Percentiles rank a stretch among this genome's conserved stretches.
Evolutionary conservation across 2,888 invertebrate species (phyloP).

Genomic region (Coecobrya sp.): DNA sequence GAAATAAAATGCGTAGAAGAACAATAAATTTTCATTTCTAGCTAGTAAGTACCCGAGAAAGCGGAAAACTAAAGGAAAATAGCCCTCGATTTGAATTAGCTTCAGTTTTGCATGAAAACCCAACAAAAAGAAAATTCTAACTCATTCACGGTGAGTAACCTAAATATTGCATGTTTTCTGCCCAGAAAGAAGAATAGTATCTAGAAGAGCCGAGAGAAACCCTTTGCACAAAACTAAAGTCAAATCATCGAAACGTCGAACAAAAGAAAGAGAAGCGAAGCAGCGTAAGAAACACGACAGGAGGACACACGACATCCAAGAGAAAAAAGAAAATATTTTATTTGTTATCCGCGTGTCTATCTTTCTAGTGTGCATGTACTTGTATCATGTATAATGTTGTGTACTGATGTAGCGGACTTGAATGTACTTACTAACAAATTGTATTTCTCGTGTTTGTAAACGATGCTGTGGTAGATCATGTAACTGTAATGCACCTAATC

Average conservation of each 20-base stretch:
- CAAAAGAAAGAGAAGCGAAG: background rate
- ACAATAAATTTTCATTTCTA: background rate
- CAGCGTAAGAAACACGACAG: constrained; percentile 13
- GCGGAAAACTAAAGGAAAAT: background rate
- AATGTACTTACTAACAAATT: constrained; percentile 1
- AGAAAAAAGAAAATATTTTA: constrained; percentile 1
- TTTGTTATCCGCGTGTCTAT: constrained; percentile 19
- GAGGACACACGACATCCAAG: constrained; percentile 15
- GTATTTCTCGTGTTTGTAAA: constrained; percentile 31
- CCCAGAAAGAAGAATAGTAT: background rate
- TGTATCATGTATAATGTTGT: background rate
- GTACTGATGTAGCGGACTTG: background rate
- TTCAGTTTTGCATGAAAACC: background rate
- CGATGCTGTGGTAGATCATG: constrained; percentile 40
- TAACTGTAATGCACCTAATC: constrained; percentile 55
- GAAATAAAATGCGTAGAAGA: background rate
- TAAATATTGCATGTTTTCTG: background rate
- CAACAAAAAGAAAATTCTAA: too few species aligned
- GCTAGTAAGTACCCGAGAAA: background rate
- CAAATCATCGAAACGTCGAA: background rate
- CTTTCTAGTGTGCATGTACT: background rate
- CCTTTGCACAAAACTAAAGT: background rate
- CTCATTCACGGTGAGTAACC: too few species aligned
- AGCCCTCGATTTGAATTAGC: background rate
- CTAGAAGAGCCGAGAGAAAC: background rate